Conservation (phyloP, 2,888 invertebrate genomes). For the Pristionchus entomophagus region DNA sequence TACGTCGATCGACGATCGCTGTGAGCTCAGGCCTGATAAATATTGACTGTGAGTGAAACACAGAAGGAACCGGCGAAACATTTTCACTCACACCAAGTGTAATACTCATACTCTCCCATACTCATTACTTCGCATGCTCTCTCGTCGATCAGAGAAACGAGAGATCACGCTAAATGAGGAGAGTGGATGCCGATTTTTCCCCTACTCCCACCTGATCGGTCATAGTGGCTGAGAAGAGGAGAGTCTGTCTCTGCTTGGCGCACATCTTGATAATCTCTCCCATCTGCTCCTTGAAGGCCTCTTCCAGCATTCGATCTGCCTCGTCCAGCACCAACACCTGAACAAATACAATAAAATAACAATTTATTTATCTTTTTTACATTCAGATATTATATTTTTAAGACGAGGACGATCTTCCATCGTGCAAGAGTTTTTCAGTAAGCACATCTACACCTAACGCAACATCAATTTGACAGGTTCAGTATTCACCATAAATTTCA, state of each 20-base stretch:
- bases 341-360: no score
- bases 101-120: not conserved
- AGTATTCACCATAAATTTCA: no score
- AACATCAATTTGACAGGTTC: not conserved
- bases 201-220: slow-evolving; percentile 92
- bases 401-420: no score
- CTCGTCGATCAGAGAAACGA: no score
- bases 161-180: no score
- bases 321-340: slow-evolving; percentile 83
- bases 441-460: not conserved
- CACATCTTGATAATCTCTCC: slow-evolving; percentile 96
- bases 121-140: not conserved
- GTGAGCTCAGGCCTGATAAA: no score
- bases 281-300: slow-evolving; percentile 98
- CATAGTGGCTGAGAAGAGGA: slow-evolving; percentile 99
- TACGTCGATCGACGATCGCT: no score
- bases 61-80: not conserved
- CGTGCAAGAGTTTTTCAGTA: no score
- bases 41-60: no score
- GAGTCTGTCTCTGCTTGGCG: slow-evolving; percentile 91
- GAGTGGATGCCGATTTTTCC: no score
- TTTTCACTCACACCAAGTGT: no score
- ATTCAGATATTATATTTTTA: no score
- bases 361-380: not conserved
- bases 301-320: slow-evolving; percentile 93